Evolutionary conservation across 2,113 vertebrate species (phyloP).

Genomic region (Malurus melanocephalus): DNA sequence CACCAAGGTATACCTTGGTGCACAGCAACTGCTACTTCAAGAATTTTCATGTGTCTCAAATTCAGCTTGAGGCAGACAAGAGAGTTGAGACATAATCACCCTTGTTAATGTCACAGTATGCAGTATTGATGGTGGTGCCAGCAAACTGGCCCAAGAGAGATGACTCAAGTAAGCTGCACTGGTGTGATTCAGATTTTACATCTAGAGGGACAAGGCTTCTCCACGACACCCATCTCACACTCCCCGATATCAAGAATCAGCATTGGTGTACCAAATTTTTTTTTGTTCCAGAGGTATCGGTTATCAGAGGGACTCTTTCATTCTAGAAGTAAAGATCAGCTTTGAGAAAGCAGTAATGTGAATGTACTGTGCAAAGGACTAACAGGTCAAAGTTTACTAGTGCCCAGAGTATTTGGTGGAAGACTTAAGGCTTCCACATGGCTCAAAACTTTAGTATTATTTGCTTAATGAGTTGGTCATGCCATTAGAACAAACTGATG

Average conservation of each 20-base stretch:
- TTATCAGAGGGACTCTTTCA: background rate
- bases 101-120: background rate
- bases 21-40: background rate
- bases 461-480: background rate
- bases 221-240: background rate
- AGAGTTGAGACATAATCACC: background rate
- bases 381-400: background rate
- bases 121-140: background rate
- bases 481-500: background rate
- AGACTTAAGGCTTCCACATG: background rate
- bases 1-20: background rate
- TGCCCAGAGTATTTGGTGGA: background rate
- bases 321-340: background rate
- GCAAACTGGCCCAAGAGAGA: background rate
- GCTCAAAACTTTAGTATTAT: background rate
- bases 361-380: background rate
- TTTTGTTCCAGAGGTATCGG: background rate
- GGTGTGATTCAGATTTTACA: background rate
- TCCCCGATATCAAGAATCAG: background rate
- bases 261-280: background rate
- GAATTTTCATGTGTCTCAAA: background rate
- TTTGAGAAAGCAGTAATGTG: background rate
- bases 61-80: background rate
- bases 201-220: background rate
- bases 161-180: background rate